Conservation (phyloP, 2,797 vertebrate genomes). For the Mormyrops boulengeri region DNA sequence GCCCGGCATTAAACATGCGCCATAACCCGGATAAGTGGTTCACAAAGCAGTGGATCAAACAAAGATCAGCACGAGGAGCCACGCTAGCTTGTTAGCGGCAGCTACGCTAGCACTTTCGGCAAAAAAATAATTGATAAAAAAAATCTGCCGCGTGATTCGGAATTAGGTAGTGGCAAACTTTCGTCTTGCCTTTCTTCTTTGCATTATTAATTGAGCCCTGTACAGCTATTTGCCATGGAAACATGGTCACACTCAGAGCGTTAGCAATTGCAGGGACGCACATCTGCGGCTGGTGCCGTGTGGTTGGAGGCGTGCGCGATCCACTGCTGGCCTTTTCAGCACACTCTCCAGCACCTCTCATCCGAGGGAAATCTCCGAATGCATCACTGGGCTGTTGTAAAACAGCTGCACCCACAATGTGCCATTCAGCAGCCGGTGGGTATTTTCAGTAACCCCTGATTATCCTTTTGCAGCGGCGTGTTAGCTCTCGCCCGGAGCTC, state of each 20-base stretch:
- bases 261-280: not conserved
- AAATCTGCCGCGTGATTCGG: not conserved
- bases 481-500: not conserved
- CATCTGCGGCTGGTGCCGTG: not conserved
- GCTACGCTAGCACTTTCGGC: not conserved
- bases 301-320: not conserved
- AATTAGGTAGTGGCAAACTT: not conserved
- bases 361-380: not conserved
- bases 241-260: not conserved
- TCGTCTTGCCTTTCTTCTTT: not conserved
- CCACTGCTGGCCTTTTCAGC: not conserved
- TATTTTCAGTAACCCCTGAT: conserved; percentile 18
- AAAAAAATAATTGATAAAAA: not conserved
- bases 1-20: not conserved
- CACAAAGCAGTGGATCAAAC: not conserved
- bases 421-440: not conserved
- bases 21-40: not conserved
- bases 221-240: not conserved
- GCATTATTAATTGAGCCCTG: not conserved
- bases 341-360: not conserved
- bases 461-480: not conserved
- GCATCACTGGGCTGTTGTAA: not conserved
- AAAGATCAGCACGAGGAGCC: not conserved
- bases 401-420: conserved; percentile 17
- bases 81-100: not conserved